phyloP scores from a whole-genome alignment of 1,140 invertebrate genomes.

The Elymnias hypermnestra region DNA sequence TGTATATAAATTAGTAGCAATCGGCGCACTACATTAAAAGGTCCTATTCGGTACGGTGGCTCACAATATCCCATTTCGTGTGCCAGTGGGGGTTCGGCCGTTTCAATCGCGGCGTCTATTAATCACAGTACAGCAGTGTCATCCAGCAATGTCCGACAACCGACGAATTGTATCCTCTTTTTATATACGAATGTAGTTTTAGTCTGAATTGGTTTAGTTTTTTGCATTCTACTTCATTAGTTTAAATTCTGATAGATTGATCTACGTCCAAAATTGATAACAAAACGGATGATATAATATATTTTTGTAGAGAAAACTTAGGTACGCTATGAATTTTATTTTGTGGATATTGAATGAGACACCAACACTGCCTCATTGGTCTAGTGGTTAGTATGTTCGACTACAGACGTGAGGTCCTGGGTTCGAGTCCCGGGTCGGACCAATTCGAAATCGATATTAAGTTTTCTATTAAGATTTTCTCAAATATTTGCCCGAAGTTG shows the following conservation, averaged over 20 bases:
- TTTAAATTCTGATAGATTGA: conserved; percentile 7
- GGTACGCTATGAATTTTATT: too few relatives aligned
- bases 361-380: too few relatives aligned
- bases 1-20: conserved; percentile 15
- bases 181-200: conserved; percentile 28
- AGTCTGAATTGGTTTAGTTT: conserved; percentile 17
- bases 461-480: too few relatives aligned
- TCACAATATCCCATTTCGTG: conserved; percentile 68
- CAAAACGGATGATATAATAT: too few relatives aligned
- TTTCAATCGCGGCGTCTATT: conserved; percentile 69
- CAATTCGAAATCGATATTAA: too few relatives aligned
- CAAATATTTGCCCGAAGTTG: too few relatives aligned
- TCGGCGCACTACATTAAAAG: conserved; percentile 55
- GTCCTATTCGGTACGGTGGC: conserved; percentile 46
- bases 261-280: too few relatives aligned
- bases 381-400: too few relatives aligned
- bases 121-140: conserved; percentile 71
- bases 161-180: conserved; percentile 42
- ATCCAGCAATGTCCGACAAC: conserved; percentile 53
- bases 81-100: conserved; percentile 62
- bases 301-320: too few relatives aligned
- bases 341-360: too few relatives aligned
- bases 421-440: too few relatives aligned
- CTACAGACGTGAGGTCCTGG: too few relatives aligned
- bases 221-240: conserved; percentile 20